phyloP scores from a whole-genome alignment of 2,797 vertebrate genomes.

The Chloroceryle inda region DNA sequence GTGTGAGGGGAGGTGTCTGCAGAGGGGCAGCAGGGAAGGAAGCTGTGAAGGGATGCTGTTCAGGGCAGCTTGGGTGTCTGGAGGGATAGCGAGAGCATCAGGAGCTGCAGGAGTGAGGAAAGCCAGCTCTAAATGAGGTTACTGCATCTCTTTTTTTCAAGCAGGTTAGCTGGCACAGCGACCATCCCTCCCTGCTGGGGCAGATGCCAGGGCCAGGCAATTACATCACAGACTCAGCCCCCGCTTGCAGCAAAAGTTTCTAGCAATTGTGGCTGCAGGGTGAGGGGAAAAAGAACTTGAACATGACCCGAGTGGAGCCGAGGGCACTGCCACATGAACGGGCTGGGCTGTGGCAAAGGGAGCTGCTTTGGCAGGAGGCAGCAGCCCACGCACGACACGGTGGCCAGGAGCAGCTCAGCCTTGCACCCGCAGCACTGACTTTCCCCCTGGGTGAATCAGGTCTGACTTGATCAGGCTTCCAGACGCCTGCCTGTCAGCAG shows the following conservation, averaged over 20 bases:
- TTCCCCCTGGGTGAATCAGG: neutral
- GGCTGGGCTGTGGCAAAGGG: neutral
- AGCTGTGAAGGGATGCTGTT: neutral
- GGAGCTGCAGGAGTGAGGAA: neutral
- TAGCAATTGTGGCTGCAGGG: neutral
- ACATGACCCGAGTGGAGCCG: neutral
- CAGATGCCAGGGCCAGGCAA: neutral
- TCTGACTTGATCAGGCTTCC: neutral
- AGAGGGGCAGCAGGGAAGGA: neutral
- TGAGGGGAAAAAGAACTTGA: neutral
- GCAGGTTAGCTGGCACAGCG: neutral
- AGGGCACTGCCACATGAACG: neutral
- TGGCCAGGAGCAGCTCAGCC: neutral
- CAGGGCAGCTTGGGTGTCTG: neutral
- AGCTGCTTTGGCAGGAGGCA: neutral
- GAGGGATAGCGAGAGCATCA: neutral
- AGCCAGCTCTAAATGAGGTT: neutral
- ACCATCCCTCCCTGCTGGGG: neutral
- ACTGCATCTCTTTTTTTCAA: neutral
- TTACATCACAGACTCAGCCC: neutral
- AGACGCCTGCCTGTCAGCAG: neutral
- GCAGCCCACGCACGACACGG: accelerated
- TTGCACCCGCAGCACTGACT: neutral
- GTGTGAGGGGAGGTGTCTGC: neutral
- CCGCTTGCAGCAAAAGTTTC: neutral